Percentiles rank a stretch among this genome's conserved stretches.
Evolutionary conservation across 2,797 vertebrate genomes (phyloP).

Genomic region (Ctenopoma multispine): DNA sequence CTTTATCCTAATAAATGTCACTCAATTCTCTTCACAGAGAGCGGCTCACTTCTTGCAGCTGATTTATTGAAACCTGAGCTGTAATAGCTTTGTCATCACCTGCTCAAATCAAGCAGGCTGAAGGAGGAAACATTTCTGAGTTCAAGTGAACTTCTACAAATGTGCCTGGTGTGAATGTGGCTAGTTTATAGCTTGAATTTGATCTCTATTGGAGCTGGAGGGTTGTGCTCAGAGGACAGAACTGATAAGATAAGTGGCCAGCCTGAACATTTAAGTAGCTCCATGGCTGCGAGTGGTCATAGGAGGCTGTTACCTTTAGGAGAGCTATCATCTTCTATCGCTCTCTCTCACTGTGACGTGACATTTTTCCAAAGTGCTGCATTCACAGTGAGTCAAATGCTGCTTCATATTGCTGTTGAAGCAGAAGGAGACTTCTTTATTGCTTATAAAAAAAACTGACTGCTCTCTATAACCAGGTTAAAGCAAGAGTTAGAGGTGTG

Average conservation of each 20-base stretch:
- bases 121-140: conserved; percentile 14
- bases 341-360: conserved; percentile 19
- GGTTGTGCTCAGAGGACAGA: conserved; percentile 30
- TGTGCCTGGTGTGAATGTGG: conserved; percentile 7
- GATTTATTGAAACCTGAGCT: neutral
- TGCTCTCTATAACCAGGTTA: conserved; percentile 17
- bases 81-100: conserved; percentile 6
- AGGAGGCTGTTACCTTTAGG: conserved; percentile 41
- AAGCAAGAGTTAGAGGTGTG: conserved; percentile 16
- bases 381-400: conserved; percentile 23
- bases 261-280: conserved; percentile 47
- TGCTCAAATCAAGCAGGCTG: neutral
- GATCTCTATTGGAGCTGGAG: conserved; percentile 22
- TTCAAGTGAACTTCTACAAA: conserved; percentile 15
- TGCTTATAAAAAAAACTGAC: conserved; percentile 6
- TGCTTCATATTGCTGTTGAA: conserved; percentile 16
- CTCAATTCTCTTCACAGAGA: conserved; percentile 3
- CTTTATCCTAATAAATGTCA: neutral
- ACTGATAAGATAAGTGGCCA: conserved; percentile 42
- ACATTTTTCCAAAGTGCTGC: conserved; percentile 45
- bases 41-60: neutral
- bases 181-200: conserved; percentile 8
- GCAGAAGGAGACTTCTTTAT: conserved; percentile 3
- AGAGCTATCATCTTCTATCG: conserved; percentile 23
- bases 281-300: conserved; percentile 21